These are phyloP conservation scores for Rynchops niger DNA, from an alignment of 2,113 vertebrate species.

Conservation along the genomic window DNA sequence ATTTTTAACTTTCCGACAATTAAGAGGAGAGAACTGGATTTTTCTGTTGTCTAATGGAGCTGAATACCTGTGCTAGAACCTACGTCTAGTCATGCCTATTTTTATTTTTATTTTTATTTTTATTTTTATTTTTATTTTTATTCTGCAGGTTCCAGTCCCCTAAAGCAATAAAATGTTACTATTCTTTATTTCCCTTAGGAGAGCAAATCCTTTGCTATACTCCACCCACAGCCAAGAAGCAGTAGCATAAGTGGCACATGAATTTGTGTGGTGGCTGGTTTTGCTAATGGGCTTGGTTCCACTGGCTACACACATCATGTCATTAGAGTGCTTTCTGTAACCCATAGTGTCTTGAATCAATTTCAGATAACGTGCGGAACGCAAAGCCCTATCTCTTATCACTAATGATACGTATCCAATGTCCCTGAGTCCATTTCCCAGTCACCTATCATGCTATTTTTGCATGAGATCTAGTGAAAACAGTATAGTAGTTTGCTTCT, in stretches of 20 bases:
- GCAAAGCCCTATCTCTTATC: slow-evolving; percentile 28
- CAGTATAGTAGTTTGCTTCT: neutral
- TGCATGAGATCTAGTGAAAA: neutral
- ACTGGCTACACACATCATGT: slow-evolving; percentile 40
- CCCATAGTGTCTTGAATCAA: slow-evolving; percentile 3
- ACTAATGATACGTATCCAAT: neutral
- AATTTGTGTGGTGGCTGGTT: slow-evolving; percentile 53
- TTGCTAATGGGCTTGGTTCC: slow-evolving; percentile 61
- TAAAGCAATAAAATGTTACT: slow-evolving; percentile 41
- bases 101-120: neutral
- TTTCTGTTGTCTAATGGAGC: neutral
- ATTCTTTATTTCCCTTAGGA: slow-evolving; percentile 36
- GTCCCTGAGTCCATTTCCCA: neutral
- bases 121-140: neutral
- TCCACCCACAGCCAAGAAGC: slow-evolving; percentile 22
- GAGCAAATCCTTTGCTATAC: slow-evolving; percentile 18
- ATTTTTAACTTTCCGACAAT: neutral
- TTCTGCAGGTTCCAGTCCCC: neutral
- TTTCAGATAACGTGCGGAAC: slow-evolving; percentile 30
- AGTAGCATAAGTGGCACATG: slow-evolving; percentile 18
- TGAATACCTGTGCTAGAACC: neutral
- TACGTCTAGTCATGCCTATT: neutral
- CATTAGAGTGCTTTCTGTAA: slow-evolving; percentile 55
- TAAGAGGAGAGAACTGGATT: neutral
- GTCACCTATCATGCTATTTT: neutral